Evolutionary conservation across 2,888 invertebrate species (phyloP), one percentile per base, ranked within the genome.

Genomic region (Synanthedon tipuliformis): DNA sequence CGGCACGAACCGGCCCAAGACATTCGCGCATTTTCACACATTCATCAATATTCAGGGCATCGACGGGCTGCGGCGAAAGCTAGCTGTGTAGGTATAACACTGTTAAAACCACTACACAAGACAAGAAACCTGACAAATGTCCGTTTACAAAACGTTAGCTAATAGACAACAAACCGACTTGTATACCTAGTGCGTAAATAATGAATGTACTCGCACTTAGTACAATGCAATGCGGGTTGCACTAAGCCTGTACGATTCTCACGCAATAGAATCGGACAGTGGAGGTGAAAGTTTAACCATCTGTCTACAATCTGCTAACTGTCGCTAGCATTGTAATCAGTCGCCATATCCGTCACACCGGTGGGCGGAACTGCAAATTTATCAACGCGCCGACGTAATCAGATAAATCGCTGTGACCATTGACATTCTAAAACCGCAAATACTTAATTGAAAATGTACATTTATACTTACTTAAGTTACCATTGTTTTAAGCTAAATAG

Each of bases 211-310:
- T 34, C 34, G 34, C 34, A 34, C 34, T 27, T 34, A 34, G 8
- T 34, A 34, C 34, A n/a, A 45, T 45, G 45, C 45, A 11, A 45
- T 45, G 45, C 45, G 45, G 45, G 45, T n/a, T 45, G 15, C 15
- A 45, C 15, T 45, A 13, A 45, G 45, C 15, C 45, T 65, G 63
- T 59, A 62, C 63, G 65, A 62, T 70, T 75, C 70, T 68, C 78
- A 75, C 75, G 73, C 72, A 69, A 67, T 64, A 60, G 62, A 64
- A 65, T 66, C 54, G 63, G 55, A 64, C 70, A 67, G 75, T 75
- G 71, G 73, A 78, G 79, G 81, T 81, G 82, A 82, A 81, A 83
- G 82, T 78, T 74, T 69, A 69, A 69, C 68, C 75, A 75, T 75
- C 71, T 73, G 74, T 74, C 70, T 68, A 69, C 68, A 74, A 75